phyloP scores from a whole-genome alignment of 2,888 invertebrate genomes.

The Crematogaster levior region DNA sequence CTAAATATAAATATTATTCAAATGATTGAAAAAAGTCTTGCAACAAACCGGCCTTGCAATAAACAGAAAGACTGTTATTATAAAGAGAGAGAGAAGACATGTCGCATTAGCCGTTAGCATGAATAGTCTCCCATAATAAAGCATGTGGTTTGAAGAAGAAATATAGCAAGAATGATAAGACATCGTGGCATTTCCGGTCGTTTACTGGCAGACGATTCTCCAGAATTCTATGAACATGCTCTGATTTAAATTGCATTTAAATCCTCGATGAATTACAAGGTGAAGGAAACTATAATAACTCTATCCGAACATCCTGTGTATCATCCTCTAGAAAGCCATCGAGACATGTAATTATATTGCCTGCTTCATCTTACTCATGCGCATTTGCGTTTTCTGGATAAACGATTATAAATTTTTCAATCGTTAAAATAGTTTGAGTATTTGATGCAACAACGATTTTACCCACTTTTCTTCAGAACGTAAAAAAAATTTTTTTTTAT shows the following conservation, averaged over 20 bases:
- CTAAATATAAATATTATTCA: slow-evolving; percentile 4
- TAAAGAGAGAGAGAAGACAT: background rate
- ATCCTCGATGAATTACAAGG: background rate
- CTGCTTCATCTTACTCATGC: too few relatives aligned
- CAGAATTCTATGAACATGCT: background rate
- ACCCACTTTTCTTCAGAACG: background rate
- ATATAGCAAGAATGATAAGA: background rate
- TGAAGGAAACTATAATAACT: background rate
- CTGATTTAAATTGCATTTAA: slow-evolving; percentile 14
- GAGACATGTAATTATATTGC: background rate
- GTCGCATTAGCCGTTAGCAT: background rate
- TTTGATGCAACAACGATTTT: background rate
- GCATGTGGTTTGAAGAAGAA: slow-evolving; percentile 20
- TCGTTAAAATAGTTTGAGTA: background rate
- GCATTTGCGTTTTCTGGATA: background rate
- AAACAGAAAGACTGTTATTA: background rate
- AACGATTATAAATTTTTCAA: background rate
- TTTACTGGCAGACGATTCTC: slow-evolving; percentile 1
- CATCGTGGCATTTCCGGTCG: background rate
- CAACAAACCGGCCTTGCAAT: background rate
- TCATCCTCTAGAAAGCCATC: background rate
- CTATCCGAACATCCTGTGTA: background rate
- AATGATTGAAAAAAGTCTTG: background rate
- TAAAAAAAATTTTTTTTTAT: background rate
- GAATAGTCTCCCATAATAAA: background rate